A percentile compares a stretch with the other conserved stretches of the same genome.
phyloP scores from a whole-genome alignment of 2,797 vertebrate species.

The Acridotheres tristis region DNA sequence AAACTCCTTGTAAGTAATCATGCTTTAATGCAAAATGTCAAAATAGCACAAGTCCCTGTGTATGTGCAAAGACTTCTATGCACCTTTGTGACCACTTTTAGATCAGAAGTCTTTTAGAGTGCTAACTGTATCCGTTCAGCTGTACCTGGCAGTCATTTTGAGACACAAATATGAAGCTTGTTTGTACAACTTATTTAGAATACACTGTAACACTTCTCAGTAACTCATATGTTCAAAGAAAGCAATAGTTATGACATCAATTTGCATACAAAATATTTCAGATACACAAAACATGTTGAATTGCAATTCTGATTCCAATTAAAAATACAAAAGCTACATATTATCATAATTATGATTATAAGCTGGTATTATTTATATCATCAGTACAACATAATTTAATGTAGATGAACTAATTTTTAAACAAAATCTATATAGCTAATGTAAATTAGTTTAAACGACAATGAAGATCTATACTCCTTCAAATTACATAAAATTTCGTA shows the following conservation, averaged over 20 bases:
- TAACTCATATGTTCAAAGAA: neutral
- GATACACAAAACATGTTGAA: neutral
- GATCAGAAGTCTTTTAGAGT: neutral
- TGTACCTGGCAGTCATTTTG: neutral
- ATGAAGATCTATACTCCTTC: neutral
- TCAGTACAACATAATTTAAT: neutral
- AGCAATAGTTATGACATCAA: neutral
- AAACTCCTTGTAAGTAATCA: neutral
- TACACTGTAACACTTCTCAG: neutral
- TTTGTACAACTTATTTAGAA: conserved; percentile 7
- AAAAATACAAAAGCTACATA: neutral
- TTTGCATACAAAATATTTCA: conserved; percentile 15
- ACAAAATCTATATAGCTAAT: neutral
- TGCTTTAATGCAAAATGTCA: neutral
- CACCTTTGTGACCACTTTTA: neutral
- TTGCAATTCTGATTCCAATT: neutral
- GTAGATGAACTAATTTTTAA: neutral
- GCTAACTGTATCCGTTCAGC: neutral
- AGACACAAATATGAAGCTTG: neutral
- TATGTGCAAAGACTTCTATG: neutral
- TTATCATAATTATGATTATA: neutral
- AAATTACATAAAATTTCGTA: neutral
- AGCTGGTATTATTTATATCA: neutral
- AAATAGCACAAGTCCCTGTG: neutral
- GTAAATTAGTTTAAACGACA: neutral